These are phyloP conservation scores for Passer domesticus DNA, from an alignment of 2,113 vertebrate species.

Conservation along the genomic window DNA sequence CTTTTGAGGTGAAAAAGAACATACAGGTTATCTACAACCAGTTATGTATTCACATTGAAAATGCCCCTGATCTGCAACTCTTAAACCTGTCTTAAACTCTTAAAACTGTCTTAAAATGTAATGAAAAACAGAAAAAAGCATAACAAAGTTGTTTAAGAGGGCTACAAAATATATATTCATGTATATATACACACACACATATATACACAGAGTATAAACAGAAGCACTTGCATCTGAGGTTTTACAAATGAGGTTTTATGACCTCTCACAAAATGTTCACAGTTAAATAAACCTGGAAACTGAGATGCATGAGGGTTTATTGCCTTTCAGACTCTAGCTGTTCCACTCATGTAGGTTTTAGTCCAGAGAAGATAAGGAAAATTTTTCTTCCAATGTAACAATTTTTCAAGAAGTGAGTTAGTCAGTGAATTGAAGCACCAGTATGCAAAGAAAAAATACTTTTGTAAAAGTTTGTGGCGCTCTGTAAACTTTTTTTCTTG, in stretches of 20 bases:
- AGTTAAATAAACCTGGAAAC: background rate
- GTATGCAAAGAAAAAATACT: background rate
- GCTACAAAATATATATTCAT: background rate
- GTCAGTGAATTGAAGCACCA: background rate
- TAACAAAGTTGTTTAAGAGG: background rate
- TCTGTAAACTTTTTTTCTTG: background rate
- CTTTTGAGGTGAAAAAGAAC: background rate
- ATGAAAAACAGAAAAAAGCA: background rate
- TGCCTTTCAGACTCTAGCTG: background rate
- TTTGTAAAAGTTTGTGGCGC: background rate
- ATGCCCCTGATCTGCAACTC: background rate
- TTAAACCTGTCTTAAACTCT: background rate
- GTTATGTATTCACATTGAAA: background rate
- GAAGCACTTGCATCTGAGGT: background rate
- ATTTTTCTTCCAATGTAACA: background rate
- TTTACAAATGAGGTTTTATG: background rate
- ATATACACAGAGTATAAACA: background rate
- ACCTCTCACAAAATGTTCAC: background rate
- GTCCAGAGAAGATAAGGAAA: background rate
- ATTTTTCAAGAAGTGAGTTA: background rate
- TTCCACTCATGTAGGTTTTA: rapidly evolving
- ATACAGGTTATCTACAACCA: background rate
- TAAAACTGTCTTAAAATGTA: background rate
- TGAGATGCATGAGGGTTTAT: background rate
- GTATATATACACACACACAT: background rate